These are phyloP conservation scores for Drosophila quinaria DNA, from an alignment of 2,888 invertebrate species.

Conservation along the genomic window DNA sequence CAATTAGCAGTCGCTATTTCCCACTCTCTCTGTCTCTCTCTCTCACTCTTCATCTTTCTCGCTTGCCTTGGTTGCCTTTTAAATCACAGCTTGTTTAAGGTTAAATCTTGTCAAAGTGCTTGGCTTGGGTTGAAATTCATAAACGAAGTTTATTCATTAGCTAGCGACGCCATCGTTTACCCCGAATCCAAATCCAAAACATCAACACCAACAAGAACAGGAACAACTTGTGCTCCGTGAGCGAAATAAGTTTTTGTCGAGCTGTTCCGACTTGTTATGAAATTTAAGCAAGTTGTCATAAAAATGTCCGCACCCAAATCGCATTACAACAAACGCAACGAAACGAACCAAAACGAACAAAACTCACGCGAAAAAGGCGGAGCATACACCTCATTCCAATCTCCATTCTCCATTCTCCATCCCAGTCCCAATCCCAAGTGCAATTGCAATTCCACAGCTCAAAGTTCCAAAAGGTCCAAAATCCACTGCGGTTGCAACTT, in stretches of 20 bases:
- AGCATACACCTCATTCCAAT: background rate
- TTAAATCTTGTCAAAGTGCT: constrained; percentile 27
- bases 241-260: constrained; percentile 73
- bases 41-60: background rate
- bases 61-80: constrained; percentile 8
- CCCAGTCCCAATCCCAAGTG: constrained; percentile 34
- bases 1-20: constrained; percentile 17
- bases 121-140: constrained; percentile 52
- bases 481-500: constrained; percentile 70
- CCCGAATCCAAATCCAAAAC: constrained; percentile 36
- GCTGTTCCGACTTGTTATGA: constrained; percentile 58
- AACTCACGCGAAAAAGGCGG: constrained; percentile 6
- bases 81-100: constrained; percentile 42
- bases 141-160: constrained; percentile 77
- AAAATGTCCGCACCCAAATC: constrained; percentile 73
- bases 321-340: constrained; percentile 54
- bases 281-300: constrained; percentile 82
- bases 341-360: constrained; percentile 2
- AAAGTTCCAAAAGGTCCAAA: constrained; percentile 44
- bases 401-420: background rate
- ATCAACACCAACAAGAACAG: constrained; percentile 25
- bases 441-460: constrained; percentile 30
- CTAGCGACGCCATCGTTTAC: constrained; percentile 32
- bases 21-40: too few relatives aligned
- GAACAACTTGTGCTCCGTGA: constrained; percentile 49